Conservation (phyloP, 2,888 invertebrate genomes). For the Macaria notata region DNA sequence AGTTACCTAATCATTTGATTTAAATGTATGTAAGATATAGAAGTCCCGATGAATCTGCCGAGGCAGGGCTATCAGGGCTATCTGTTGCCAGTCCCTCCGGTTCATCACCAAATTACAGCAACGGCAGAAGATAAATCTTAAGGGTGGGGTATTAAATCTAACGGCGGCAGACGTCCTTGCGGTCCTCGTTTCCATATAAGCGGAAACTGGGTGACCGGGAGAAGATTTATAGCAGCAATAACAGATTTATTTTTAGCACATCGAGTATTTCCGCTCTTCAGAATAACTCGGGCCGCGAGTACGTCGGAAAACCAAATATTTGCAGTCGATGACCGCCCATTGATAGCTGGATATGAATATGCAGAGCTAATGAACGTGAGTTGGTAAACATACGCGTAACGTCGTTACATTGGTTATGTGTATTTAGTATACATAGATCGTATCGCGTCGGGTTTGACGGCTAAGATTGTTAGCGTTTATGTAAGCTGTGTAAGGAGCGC, state of each 20-base stretch:
- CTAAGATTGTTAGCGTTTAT: constrained; percentile 8
- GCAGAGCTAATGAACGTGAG: constrained; percentile 25
- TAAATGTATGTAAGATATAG: no score
- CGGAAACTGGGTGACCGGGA: constrained; percentile 64
- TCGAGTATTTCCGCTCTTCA: constrained; percentile 38
- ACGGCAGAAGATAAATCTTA: constrained; percentile 21
- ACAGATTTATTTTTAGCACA: constrained; percentile 57
- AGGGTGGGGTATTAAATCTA: constrained; percentile 21
- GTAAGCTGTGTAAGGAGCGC: constrained; percentile 9
- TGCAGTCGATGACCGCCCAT: constrained; percentile 26
- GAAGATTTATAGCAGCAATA: constrained; percentile 58
- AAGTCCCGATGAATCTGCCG: no score
- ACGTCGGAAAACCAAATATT: constrained; percentile 37
- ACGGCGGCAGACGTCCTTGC: constrained; percentile 47
- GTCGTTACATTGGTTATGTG: constrained; percentile 1
- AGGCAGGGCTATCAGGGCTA: constrained; percentile 1
- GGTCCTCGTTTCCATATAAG: constrained; percentile 55
- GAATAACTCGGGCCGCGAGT: constrained; percentile 45
- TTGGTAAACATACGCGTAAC: constrained; percentile 14
- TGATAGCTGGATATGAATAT: constrained; percentile 21
- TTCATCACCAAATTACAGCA: constrained; percentile 18
- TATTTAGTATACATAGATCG: constrained; percentile 3
- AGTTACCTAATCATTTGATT: no score
- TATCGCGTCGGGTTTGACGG: constrained; percentile 4
- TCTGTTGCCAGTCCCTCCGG: constrained; percentile 12